Evolutionary conservation across 2,888 invertebrate species (phyloP), one percentile per base, ranked within the genome.

Genomic region (Hirtodrosophila confusa): DNA sequence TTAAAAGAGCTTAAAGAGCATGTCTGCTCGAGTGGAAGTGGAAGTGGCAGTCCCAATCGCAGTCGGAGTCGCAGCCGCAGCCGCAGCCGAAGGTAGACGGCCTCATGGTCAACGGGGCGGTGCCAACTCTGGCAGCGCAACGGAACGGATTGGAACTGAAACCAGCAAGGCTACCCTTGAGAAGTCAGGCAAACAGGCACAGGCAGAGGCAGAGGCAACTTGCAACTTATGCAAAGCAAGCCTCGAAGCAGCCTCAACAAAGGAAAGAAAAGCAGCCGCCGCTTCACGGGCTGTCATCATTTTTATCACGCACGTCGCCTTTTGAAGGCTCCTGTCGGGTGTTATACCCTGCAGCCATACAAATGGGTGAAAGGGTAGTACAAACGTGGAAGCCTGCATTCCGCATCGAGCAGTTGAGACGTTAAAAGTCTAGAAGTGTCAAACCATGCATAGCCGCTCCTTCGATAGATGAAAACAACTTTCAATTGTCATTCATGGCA

Each of bases 1-100:
- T 84, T 87, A 78, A 84, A 84, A 83, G 86, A 82, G 72, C 83
- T 84, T 69, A 75, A 86, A 79, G 80, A 84, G 75, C 86, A 84
- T 77, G 84, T 86, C 77, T 85, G 71, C 48, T 63, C 49, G 62
- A 57, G 56, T 70, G 62, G 65, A 63, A 68, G 60, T 69, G 47
- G 51, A 44, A 66, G 57, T 58, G 45, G 68, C 68, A 67, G 47
- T 54, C 41, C 55, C 51, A 27, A 39, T 45, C 27, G 24, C 10
- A 35, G 9, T n/a, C 53, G 6, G 12, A 2, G 27, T n/a, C 27
- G 27, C 24, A 12, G 40, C 29, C 33, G 31, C 12, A n/a, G 45
- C 7, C 12, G 43, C 12, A 27, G 49, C 61, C 61, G 73, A 76
- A 76, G 69, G 73, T 69, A 69, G 74, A 75, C 69, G 47, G 65